Percentiles rank a stretch among this genome's conserved stretches.
phyloP scores from a whole-genome alignment of 2,113 vertebrate genomes.

The Gobio gobio region DNA sequence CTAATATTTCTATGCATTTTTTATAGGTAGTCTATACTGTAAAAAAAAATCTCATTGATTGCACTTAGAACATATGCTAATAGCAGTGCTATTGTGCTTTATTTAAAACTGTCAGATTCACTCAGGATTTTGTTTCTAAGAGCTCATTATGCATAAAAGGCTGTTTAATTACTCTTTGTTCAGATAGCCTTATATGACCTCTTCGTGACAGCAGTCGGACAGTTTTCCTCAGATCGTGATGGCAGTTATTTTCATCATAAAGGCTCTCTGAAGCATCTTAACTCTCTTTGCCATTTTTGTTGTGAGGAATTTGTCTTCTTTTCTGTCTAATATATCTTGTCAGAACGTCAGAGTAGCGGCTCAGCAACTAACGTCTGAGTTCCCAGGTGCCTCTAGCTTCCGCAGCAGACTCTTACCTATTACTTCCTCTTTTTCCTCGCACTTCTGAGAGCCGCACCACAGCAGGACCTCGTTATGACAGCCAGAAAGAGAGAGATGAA shows the following conservation, averaged over 20 bases:
- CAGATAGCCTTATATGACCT: neutral
- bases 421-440: conserved; percentile 51
- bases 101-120: conserved; percentile 16
- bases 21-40: no score
- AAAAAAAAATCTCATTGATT: no score
- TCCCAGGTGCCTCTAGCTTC: conserved; percentile 33
- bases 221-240: neutral
- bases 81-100: neutral
- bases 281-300: conserved; percentile 5
- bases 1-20: no score
- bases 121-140: neutral
- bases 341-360: conserved; percentile 21
- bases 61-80: neutral
- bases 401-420: conserved; percentile 27
- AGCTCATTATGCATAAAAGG: neutral
- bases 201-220: neutral
- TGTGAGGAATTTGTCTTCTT: conserved; percentile 36
- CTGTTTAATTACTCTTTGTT: neutral
- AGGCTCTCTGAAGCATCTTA: conserved; percentile 2
- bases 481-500: conserved; percentile 13
- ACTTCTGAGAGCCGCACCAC: conserved; percentile 36
- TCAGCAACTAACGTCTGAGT: conserved; percentile 42
- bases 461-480: conserved; percentile 31
- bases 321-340: conserved; percentile 33
- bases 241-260: neutral